Base-by-base conservation (phyloP, 1,140 invertebrate species). In the Plutomurus gul region DNA sequence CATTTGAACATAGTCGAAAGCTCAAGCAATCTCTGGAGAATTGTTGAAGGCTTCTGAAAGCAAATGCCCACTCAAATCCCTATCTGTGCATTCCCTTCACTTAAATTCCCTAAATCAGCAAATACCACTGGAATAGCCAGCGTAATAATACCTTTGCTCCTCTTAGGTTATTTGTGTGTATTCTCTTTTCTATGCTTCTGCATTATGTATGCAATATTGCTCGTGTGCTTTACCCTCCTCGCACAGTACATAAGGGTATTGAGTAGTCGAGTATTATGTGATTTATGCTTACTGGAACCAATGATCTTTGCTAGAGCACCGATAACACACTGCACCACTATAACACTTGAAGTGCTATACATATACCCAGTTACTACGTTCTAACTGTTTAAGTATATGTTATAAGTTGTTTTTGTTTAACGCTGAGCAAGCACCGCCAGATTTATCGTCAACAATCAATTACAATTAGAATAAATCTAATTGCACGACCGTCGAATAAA, bases 21-120 rank as follows among this genome's bases (percentile, higher is more conserved):
- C 73, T 75, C 36, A 71, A 33, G 43, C 56, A 79, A 76, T 79
- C 78, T 79, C 78, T 25, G 56, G 78, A 72, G 78, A 76, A 75
- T 79, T 49, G 33, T 74, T 78, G 43, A 39, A 76, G 75, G 75
- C 40, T 46, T 22, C 56, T 76, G 25, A 71, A 78, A 73, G 40
- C 76, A 77, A 77, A 77, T 77, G 76, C 77, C 77, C 77, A 78
- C 65, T 78, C 65, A 46, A 46, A 40, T 72, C 70, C 70, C 70
- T 43, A 72, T 72, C 33, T 40, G 20, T 75, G 43, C 46, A 75
- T 49, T 56, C 47, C 20, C 74, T 60, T 39, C 46, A 75, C 49
- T 39, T 46, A 39, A 30, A 22, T 51, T 76, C 70, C 16, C 51
- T 33, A 70, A 76, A 76, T 76, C 75, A 65, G 47, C 22, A 56